Percentiles rank a stretch among this genome's conserved stretches.
phyloP scores from a whole-genome alignment of 92 coral and sea anemone species.

The Metridium senile region DNA sequence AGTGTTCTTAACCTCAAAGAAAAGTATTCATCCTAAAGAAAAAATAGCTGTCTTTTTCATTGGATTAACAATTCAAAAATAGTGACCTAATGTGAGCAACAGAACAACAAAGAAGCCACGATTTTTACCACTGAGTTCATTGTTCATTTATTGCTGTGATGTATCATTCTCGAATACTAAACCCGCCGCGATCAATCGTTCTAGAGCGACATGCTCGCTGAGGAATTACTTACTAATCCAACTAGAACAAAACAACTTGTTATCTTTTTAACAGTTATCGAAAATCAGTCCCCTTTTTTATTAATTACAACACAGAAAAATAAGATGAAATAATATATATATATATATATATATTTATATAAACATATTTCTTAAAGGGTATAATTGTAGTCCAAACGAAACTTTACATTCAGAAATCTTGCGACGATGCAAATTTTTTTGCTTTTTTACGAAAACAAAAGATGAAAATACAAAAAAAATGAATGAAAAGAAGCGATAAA shows the following conservation, averaged over 20 bases:
- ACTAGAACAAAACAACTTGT: background rate
- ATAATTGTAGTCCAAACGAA: background rate
- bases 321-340: background rate
- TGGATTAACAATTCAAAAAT: background rate
- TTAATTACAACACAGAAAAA: too few relatives aligned
- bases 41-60: too few relatives aligned
- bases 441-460: background rate
- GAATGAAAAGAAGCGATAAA: background rate
- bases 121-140: background rate
- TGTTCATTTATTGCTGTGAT: constrained; percentile 8
- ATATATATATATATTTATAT: background rate
- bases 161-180: constrained; percentile 1
- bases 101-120: constrained; percentile 12
- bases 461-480: constrained; percentile 3
- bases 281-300: too few relatives aligned
- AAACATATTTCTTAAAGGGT: background rate
- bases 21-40: too few relatives aligned
- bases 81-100: constrained; percentile 2
- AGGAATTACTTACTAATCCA: background rate
- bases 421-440: background rate
- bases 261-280: background rate
- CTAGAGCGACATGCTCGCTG: background rate
- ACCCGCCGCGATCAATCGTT: background rate
- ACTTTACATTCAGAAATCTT: background rate
- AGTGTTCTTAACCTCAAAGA: too few relatives aligned